Percentiles rank a stretch among this genome's conserved stretches.
phyloP scores from a whole-genome alignment of 2,113 vertebrate genomes.

The Megalops atlanticus region DNA sequence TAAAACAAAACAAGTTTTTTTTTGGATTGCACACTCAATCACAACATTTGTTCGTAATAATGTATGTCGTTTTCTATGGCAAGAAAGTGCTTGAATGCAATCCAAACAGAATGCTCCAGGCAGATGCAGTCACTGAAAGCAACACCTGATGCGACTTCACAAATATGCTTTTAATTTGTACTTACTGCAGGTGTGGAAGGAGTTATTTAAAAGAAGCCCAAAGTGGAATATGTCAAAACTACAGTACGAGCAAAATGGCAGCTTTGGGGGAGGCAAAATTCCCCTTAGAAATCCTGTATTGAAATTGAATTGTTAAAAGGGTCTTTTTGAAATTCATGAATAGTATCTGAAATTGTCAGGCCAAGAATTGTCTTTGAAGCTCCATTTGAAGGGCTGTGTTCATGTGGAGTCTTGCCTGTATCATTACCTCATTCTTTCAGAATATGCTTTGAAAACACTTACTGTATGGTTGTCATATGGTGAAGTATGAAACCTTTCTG shows the following conservation, averaged over 20 bases:
- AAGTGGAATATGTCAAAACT: conserved; percentile 1
- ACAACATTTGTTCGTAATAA: background rate
- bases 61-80: background rate
- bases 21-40: background rate
- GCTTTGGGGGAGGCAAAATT: background rate
- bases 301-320: no score
- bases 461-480: background rate
- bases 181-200: conserved; percentile 4
- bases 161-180: conserved; percentile 29
- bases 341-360: background rate
- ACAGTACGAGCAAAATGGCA: background rate
- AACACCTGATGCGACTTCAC: conserved; percentile 2
- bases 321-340: background rate
- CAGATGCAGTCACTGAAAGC: background rate
- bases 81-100: conserved; percentile 9
- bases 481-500: background rate
- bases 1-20: background rate
- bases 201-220: background rate
- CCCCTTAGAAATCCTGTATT: background rate
- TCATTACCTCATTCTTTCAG: background rate
- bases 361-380: background rate
- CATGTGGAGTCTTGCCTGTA: conserved; percentile 11
- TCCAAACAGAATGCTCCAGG: background rate
- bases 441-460: background rate
- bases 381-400: background rate